Percentiles rank a stretch among this genome's conserved stretches.
Conservation (phyloP, 2,888 invertebrate genomes). For the Drosophila buzzatii region DNA sequence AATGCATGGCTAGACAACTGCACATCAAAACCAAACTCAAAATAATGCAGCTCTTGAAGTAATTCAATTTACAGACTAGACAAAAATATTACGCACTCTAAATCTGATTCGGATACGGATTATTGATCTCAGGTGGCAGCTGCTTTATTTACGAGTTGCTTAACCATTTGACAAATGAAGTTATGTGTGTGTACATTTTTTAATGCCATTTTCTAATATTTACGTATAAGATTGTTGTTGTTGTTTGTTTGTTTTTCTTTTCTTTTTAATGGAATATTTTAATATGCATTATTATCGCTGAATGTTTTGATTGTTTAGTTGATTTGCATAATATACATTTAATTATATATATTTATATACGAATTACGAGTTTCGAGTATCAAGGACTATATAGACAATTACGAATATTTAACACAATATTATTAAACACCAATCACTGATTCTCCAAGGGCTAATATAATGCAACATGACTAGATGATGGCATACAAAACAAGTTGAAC, state of each 20-base stretch:
- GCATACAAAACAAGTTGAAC: conserved; percentile 71
- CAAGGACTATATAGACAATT: conserved; percentile 80
- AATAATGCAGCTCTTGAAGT: conserved; percentile 3
- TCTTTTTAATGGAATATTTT: conserved; percentile 55
- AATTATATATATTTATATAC: conserved; percentile 53
- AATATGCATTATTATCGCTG: conserved; percentile 69
- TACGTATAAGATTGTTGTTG: conserved; percentile 47
- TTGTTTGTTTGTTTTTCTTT: conserved; percentile 20
- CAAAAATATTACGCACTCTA: conserved; percentile 6
- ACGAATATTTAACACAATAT: conserved; percentile 82
- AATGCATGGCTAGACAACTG: conserved; percentile 28
- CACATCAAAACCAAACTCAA: conserved; percentile 5
- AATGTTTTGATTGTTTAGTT: conserved; percentile 61
- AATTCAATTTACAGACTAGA: background rate
- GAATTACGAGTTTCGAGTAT: conserved; percentile 70
- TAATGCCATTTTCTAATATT: conserved; percentile 59
- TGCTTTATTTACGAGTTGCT: conserved; percentile 19
- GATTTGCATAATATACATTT: conserved; percentile 62
- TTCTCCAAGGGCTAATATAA: conserved; percentile 79
- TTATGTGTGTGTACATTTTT: conserved; percentile 65
- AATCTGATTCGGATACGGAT: background rate
- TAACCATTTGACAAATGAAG: conserved; percentile 35
- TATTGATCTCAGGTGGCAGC: background rate
- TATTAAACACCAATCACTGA: conserved; percentile 84
- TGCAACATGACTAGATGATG: conserved; percentile 77